Percentiles rank a stretch among this genome's conserved stretches.
These are phyloP conservation scores for Onychostruthus taczanowskii DNA, from an alignment of 2,113 vertebrate genomes.

Conservation along the genomic window DNA sequence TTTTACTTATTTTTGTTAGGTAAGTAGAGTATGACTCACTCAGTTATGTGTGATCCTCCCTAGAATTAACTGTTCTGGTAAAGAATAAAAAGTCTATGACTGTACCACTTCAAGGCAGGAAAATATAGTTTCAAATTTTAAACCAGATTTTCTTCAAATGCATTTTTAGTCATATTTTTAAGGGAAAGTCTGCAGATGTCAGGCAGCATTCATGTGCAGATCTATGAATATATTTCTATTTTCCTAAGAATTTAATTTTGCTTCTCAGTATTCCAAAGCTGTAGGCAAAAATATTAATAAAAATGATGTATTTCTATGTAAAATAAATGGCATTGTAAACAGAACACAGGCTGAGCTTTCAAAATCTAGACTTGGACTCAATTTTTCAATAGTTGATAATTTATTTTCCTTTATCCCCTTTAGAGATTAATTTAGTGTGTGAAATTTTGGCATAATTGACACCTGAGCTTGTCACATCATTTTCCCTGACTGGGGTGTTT, in stretches of 20 bases:
- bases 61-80: background rate
- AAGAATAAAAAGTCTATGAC: background rate
- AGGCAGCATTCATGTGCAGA: background rate
- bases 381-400: background rate
- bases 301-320: background rate
- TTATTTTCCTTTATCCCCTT: background rate
- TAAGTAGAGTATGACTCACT: background rate
- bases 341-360: background rate
- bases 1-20: background rate
- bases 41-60: background rate
- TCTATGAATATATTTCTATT: background rate
- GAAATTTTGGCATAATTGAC: background rate
- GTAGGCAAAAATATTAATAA: background rate
- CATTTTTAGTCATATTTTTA: background rate
- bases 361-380: background rate
- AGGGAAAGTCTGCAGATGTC: background rate
- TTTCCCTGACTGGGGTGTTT: background rate
- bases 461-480: background rate
- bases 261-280: background rate
- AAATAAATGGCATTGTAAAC: background rate
- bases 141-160: background rate
- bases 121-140: background rate
- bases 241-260: background rate
- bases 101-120: background rate
- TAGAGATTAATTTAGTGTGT: background rate